Conservation (phyloP, 2,797 vertebrate genomes). For the Ispidina lecontei region DNA sequence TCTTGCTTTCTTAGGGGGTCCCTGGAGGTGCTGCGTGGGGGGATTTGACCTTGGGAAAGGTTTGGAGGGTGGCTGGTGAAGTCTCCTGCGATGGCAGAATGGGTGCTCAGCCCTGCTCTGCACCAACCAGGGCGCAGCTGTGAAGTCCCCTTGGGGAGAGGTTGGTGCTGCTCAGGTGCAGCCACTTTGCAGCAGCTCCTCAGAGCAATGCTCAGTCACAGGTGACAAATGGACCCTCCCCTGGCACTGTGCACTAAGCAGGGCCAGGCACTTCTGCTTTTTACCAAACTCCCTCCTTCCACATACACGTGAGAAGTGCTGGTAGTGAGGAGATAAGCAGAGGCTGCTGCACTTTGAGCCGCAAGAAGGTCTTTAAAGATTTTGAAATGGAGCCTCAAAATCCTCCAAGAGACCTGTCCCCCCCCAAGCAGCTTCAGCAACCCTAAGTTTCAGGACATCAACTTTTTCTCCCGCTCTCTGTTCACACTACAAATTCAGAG, state of each 20-base stretch:
- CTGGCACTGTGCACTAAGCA: not conserved
- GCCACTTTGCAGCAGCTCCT: accelerated
- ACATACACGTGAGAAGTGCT: accelerated
- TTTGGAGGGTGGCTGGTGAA: accelerated
- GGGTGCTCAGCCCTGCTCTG: not conserved
- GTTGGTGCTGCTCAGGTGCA: not conserved
- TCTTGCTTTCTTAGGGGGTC: not conserved
- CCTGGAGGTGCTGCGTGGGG: not conserved
- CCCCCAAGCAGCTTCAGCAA: not conserved
- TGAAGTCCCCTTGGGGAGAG: not conserved
- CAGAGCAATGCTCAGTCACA: accelerated
- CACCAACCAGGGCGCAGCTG: not conserved
- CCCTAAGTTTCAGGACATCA: not conserved
- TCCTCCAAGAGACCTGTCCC: not conserved
- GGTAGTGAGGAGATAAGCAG: not conserved
- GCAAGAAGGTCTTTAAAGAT: not conserved
- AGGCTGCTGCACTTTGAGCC: not conserved
- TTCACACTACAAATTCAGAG: not conserved
- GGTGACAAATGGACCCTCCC: not conserved
- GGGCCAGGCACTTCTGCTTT: not conserved
- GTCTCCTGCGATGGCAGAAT: not conserved
- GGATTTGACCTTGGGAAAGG: slow-evolving; percentile 18
- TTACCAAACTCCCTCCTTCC: not conserved
- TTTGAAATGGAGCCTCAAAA: not conserved
- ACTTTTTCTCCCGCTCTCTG: not conserved